A percentile compares a stretch with the other conserved stretches of the same genome.
These are phyloP conservation scores for Drosophila fuyamai DNA, from an alignment of 1,140 invertebrate species.

Conservation along the genomic window DNA sequence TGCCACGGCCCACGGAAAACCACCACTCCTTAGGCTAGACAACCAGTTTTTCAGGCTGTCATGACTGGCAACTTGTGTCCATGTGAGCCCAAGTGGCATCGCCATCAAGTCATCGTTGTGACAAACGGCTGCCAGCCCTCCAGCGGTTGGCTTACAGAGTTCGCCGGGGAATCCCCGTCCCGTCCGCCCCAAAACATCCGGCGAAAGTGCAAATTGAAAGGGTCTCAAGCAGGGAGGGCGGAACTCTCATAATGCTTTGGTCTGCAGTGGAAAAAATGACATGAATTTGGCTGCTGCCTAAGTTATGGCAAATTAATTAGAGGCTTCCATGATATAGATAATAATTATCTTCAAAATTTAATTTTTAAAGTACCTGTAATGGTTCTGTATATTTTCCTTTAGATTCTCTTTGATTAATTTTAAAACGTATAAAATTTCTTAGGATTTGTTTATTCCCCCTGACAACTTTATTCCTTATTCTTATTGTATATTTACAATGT, in stretches of 20 bases:
- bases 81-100: conserved; percentile 38
- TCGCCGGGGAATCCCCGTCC: conserved; percentile 2
- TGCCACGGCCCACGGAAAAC: not conserved
- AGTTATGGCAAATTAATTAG: too few species aligned
- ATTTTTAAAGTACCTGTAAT: too few species aligned
- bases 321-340: too few species aligned
- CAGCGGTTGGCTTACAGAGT: conserved; percentile 6
- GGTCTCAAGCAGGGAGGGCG: conserved; percentile 2
- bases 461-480: too few species aligned
- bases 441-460: too few species aligned
- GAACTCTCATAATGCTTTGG: conserved; percentile 6
- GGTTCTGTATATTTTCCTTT: too few species aligned
- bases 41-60: conserved; percentile 7
- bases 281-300: too few species aligned
- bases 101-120: conserved; percentile 40
- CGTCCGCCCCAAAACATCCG: conserved; percentile 2
- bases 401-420: too few species aligned
- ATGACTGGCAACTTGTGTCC: conserved; percentile 28
- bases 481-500: too few species aligned
- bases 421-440: too few species aligned
- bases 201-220: conserved; percentile 32
- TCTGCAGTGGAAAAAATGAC: conserved; percentile 5
- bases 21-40: conserved; percentile 11
- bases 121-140: conserved; percentile 34
- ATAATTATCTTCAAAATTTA: too few species aligned